Evolutionary conservation across 2,113 vertebrate genomes (phyloP), one percentile per base, ranked within the genome.

Genomic region (Cyanocitta stelleri): DNA sequence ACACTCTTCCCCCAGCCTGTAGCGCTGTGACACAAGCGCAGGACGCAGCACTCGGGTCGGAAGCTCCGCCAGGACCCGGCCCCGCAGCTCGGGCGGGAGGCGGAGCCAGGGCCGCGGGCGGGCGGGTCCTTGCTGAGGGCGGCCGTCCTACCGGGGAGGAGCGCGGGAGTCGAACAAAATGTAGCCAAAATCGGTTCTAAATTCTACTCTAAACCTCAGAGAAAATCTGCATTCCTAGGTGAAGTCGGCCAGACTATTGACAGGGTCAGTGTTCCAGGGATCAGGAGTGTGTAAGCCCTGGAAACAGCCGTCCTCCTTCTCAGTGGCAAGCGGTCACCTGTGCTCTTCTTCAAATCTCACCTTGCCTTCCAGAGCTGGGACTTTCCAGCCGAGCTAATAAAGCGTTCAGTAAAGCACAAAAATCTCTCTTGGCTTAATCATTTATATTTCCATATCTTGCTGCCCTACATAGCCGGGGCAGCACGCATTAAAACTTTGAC

Each of bases 41-140:
- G 30, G 7, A 17, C 29, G 10, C 1, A 1, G 37, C 19, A 4
- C 4, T 5, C 0, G 16, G 4, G 3, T 10, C 37, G 0, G 26
- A 7, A 16, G 32, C n/a, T 58, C 24, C 5, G 52, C 54, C 76
- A 10, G 18, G 13, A 26, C 46, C n/a, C 3, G 22, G 35, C 56
- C n/a, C 39, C 13, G 18, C 52, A 3, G 4, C n/a, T 2, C 6
- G 6, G 13, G 10, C 3, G 3, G 51, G 37, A 14, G 49, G 10
- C 19, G 10, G 16, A 35, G 16, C 13, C 13, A 17, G 46, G 39
- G 26, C 5, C 4, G 23, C 1, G 2, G 5, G 2, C 17, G 13
- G 19, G 6, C 3, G 15, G 6, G 3, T 7, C 29, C 2, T 3
- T 13, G 17, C 9, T 6, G 3, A 9, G 52, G 21, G 19, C 23